Evolutionary conservation across 2,888 invertebrate genomes (phyloP).

Genomic region (Eurytoma californica): DNA sequence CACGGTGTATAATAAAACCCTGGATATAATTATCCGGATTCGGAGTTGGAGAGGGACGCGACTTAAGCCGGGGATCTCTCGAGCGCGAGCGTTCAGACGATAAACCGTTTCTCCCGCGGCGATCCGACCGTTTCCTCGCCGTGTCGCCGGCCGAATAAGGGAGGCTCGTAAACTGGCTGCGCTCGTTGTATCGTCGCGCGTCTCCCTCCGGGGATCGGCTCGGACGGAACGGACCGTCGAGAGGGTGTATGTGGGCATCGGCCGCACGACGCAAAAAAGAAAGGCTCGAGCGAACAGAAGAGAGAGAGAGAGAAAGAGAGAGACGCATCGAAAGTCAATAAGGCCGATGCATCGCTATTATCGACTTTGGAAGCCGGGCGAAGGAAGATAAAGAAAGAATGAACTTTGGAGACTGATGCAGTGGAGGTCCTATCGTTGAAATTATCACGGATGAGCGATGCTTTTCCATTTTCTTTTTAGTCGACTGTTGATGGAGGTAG

Average conservation of each 20-base stretch:
- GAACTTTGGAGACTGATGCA: slow-evolving; percentile 48
- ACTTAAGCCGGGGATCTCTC: slow-evolving; percentile 47
- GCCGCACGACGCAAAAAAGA: slow-evolving; percentile 44
- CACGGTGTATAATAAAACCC: slow-evolving; percentile 66
- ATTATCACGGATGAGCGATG: slow-evolving; percentile 35
- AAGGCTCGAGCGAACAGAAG: slow-evolving; percentile 23
- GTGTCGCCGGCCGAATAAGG: slow-evolving; percentile 52
- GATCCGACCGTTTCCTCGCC: slow-evolving; percentile 42
- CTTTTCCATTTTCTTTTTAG: neutral
- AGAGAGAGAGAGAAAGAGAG: neutral
- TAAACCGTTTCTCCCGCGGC: slow-evolving; percentile 47
- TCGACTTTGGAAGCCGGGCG: slow-evolving; percentile 45
- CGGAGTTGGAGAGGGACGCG: slow-evolving; percentile 38
- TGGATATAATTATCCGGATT: slow-evolving; percentile 68
- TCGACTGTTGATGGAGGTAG: neutral
- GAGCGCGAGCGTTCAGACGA: slow-evolving; percentile 45
- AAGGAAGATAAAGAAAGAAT: slow-evolving; percentile 39
- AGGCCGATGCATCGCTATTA: slow-evolving; percentile 10
- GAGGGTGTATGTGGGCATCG: slow-evolving; percentile 34
- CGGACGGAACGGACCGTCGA: neutral
- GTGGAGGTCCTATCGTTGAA: slow-evolving; percentile 33
- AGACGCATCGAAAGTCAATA: slow-evolving; percentile 6
- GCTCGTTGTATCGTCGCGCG: slow-evolving; percentile 1
- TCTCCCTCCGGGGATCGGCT: slow-evolving; percentile 7
- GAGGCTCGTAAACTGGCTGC: slow-evolving; percentile 54